These are phyloP conservation scores for Porites divaricata DNA, from an alignment of 92 coral and sea anemone genomes.

Conservation along the genomic window DNA sequence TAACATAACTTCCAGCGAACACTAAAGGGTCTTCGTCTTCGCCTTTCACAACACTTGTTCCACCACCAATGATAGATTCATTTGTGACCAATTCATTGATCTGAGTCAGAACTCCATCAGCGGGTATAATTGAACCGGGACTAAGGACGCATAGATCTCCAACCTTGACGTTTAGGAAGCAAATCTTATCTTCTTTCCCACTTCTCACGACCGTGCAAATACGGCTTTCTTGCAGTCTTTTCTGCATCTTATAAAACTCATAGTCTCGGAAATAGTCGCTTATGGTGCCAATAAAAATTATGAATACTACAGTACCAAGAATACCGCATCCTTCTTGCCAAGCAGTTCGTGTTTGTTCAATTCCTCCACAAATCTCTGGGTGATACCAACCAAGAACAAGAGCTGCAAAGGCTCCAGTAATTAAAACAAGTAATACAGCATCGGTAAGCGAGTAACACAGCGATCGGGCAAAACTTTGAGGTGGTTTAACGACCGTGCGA, in stretches of 20 bases:
- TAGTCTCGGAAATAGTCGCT: slow-evolving; percentile 78
- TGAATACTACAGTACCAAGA: slow-evolving; percentile 74
- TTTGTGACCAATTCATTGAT: slow-evolving; percentile 73
- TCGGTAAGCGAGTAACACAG: slow-evolving; percentile 73
- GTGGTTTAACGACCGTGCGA: slow-evolving; percentile 34
- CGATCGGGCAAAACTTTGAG: slow-evolving; percentile 60
- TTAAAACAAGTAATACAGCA: slow-evolving; percentile 51
- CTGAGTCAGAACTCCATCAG: slow-evolving; percentile 81
- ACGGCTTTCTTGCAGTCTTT: slow-evolving; percentile 63
- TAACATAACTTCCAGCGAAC: slow-evolving; percentile 84
- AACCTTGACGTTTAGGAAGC: slow-evolving; percentile 68
- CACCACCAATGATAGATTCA: slow-evolving; percentile 50
- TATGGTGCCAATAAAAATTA: slow-evolving; percentile 65
- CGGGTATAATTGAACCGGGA: slow-evolving; percentile 78
- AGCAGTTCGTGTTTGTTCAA: slow-evolving; percentile 66
- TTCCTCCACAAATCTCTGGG: slow-evolving; percentile 78
- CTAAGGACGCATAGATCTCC: slow-evolving; percentile 80
- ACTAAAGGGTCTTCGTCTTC: slow-evolving; percentile 67
- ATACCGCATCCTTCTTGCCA: slow-evolving; percentile 90
- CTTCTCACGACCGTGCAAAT: slow-evolving; percentile 73
- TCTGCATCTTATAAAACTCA: slow-evolving; percentile 59
- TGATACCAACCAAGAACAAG: slow-evolving; percentile 67
- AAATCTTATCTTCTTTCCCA: slow-evolving; percentile 54
- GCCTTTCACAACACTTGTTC: slow-evolving; percentile 48
- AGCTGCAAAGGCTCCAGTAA: slow-evolving; percentile 66